Conservation (phyloP, 1,140 invertebrate species). For the Papilio polytes region DNA sequence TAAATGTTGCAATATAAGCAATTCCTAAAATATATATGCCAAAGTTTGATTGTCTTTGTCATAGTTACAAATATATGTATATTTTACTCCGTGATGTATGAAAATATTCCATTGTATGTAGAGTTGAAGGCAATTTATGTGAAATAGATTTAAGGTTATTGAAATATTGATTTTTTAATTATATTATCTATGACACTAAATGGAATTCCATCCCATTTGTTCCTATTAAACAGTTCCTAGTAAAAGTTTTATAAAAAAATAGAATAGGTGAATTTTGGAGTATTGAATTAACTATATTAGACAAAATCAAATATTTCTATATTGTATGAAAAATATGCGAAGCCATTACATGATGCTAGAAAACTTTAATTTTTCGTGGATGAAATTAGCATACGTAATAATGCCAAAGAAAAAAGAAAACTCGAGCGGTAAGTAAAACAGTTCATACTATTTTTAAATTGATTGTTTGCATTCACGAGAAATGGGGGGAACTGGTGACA, state of each 20-base stretch:
- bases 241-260: no score
- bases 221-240: background rate
- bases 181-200: background rate
- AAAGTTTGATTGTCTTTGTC: conserved; percentile 63
- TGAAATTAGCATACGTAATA: no score
- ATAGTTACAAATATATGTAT: conserved; percentile 40
- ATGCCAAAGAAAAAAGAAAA: background rate
- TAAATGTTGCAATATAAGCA: conserved; percentile 18
- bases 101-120: conserved; percentile 16
- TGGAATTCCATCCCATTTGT: background rate
- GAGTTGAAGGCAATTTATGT: background rate
- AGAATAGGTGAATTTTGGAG: no score
- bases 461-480: background rate
- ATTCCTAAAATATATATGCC: conserved; percentile 47
- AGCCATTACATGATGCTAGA: no score
- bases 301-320: no score
- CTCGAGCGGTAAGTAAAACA: conserved; percentile 25
- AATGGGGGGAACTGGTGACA: background rate
- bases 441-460: conserved; percentile 7
- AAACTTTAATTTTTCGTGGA: no score
- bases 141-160: conserved; percentile 13
- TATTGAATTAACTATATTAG: no score
- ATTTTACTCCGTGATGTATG: conserved; percentile 31
- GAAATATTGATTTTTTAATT: conserved; percentile 29
- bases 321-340: no score